A percentile compares a stretch with the other conserved stretches of the same genome.
phyloP scores from a whole-genome alignment of 2,888 invertebrate genomes.

The Drosophila aldrichi region DNA sequence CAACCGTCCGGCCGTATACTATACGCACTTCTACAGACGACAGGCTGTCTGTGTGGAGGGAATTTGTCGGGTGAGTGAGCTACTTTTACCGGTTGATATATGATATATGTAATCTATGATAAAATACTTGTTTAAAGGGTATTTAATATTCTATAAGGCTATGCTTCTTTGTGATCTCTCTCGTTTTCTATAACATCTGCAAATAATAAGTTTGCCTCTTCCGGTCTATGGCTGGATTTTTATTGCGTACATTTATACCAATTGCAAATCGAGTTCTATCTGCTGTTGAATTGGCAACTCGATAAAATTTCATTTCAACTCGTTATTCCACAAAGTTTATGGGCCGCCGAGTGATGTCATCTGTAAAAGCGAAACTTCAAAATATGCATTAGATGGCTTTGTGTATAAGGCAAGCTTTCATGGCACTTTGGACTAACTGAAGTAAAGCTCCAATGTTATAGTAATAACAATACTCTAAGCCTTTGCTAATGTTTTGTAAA shows the following conservation, averaged over 20 bases:
- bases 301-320: conserved; percentile 46
- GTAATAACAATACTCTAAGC: not conserved
- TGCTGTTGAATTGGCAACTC: conserved; percentile 29
- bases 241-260: conserved; percentile 45
- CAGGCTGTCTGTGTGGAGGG: conserved; percentile 92
- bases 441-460: conserved; percentile 1
- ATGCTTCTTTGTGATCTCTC: not conserved
- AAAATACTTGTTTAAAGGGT: not conserved
- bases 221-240: conserved; percentile 45
- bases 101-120: too few species aligned
- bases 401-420: conserved; percentile 4
- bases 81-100: not conserved
- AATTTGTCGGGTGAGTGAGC: conserved; percentile 90
- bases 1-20: conserved; percentile 86
- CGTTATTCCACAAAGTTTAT: conserved; percentile 25
- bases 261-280: conserved; percentile 45
- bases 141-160: not conserved
- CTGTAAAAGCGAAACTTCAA: conserved; percentile 2
- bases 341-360: conserved; percentile 44
- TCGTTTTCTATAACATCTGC: conserved; percentile 36
- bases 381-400: not conserved
- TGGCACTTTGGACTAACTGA: not conserved
- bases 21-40: conserved; percentile 86
- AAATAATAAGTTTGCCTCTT: conserved; percentile 49
- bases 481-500: conserved; percentile 3